Base-by-base conservation (phyloP, 2,888 invertebrate genomes). In the Celastrina argiolus region DNA sequence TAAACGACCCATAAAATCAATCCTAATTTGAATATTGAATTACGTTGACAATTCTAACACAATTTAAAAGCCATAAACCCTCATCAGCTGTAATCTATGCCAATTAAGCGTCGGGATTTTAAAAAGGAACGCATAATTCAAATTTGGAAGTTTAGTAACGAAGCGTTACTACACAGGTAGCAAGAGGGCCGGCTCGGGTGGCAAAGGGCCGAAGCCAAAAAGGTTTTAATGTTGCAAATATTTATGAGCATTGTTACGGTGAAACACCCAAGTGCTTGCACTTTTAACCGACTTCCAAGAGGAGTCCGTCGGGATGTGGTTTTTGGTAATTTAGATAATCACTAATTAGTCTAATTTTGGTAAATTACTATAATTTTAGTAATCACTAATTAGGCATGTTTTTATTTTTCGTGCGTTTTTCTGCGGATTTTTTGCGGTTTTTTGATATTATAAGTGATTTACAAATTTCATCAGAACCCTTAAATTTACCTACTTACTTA, bases 81-180 rank as follows among this genome's bases (percentile, higher is more conserved):
- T 51, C 51, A 26, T 51, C 61, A 61, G 61, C 22, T 18, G 10
- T 61, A 61, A 61, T 61, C 61, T 36, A 36, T 36, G 61, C 61
- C 61, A 61, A 61, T 61, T 61, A 69, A 69, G 68, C 66, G 70
- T 67, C 69, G 68, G 69, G 63, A 63, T 72, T 70, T 63, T 61
- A 71, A 70, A 73, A 72, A 69, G 71, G 68, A 66, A 58, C 65
- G 69, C 72, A 76, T 88, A 87, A 84, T 81, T 88, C 86, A 86
- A 85, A 87, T 83, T 83, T 81, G 82, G 86, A 82, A 81, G 78
- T 88, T 75, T 75, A 79, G 79, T 88, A 88, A 88, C 86, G 87
- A 88, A 88, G 78, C 85, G 84, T 84, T 75, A 74, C 81, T 72
- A 69, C 68, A 76, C 78, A 79, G 77, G 79, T 78, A 79, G 80